These are phyloP conservation scores for Micronycteris hirsuta DNA, from an alignment of 2,113 vertebrate genomes.

Conservation along the genomic window DNA sequence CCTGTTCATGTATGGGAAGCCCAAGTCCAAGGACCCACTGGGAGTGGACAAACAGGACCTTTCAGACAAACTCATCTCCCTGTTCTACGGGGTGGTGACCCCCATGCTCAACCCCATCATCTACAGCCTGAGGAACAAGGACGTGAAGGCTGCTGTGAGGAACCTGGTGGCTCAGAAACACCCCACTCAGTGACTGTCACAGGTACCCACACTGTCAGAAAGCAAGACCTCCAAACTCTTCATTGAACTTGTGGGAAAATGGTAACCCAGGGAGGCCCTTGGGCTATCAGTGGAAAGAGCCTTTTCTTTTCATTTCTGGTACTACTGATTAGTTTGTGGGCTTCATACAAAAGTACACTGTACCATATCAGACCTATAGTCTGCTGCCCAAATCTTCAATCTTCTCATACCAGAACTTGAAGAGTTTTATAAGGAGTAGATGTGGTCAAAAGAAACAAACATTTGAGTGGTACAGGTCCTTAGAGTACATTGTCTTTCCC, in stretches of 20 bases:
- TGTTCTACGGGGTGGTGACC: slow-evolving; percentile 72
- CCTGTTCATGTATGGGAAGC: slow-evolving; percentile 62
- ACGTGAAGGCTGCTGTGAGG: slow-evolving; percentile 48
- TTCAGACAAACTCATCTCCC: slow-evolving; percentile 56
- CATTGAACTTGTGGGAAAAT: not conserved
- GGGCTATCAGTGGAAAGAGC: not conserved
- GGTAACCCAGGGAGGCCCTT: not conserved
- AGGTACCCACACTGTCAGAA: not conserved
- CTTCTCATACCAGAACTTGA: not conserved
- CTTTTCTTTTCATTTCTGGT: not conserved
- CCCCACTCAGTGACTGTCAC: not conserved
- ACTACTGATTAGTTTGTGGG: not conserved
- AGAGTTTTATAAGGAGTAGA: not conserved
- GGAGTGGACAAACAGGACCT: slow-evolving; percentile 43
- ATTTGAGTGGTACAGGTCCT: not conserved
- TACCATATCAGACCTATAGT: not conserved
- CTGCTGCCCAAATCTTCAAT: not conserved
- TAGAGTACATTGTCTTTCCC: not conserved
- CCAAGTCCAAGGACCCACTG: slow-evolving; percentile 3
- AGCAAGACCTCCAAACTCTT: not conserved
- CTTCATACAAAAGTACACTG: not conserved
- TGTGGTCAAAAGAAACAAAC: not conserved
- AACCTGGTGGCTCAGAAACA: not conserved
- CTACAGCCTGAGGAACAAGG: slow-evolving; percentile 71
- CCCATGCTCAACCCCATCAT: slow-evolving; percentile 72